Base-by-base conservation (phyloP, 2,113 vertebrate genomes). In the Neotoma lepida region DNA sequence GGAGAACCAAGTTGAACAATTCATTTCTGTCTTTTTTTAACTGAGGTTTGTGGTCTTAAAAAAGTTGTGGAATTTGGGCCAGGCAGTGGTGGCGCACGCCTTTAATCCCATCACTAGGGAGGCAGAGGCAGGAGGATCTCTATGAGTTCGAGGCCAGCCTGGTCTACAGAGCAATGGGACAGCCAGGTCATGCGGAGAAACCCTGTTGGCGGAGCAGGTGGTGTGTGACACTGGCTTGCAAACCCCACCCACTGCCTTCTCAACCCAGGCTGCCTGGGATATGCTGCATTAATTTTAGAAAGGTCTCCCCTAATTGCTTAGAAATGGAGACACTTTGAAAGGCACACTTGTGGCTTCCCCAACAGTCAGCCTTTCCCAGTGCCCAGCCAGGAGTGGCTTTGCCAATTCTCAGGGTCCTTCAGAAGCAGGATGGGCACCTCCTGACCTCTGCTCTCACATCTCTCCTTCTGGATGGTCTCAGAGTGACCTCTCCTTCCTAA, bases 191-290 rank as follows among this genome's bases (percentile, higher is more conserved):
- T 3, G 39, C 68, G 39, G 9, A 71, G n/a, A 71, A 71, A 39
- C 35, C 68, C 35, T 70, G 33, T n/a, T 70, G 8, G 18, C 3
- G 8, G 8, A 14, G 68, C n/a, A n/a, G 68, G 30, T 0, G 0
- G 12, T 64, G 64, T 4, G 6, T 7, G 15, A 18, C 5, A 26
- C 64, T 46, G 64, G 17, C 39, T 28, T 51, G 58, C 51, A 70
- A 28, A 44, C 56, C 61, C 12, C n/a, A 22, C 20, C 24, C 35
- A 5, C 17, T 22, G 35, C 70, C 49, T 58, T 35, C 12, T 56
- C 28, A 2, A 17, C 17, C n/a, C 1, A 6, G 30, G 70, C 4
- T 28, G 8, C 68, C 39, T 12, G 0, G 46, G 5, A n/a, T 6
- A 0, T 3, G 6, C 73, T 77, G 17, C 6, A 0, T 20, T 24